Base-by-base conservation (phyloP, 2,888 invertebrate genomes). In the Hirtodrosophila trivittata region DNA sequence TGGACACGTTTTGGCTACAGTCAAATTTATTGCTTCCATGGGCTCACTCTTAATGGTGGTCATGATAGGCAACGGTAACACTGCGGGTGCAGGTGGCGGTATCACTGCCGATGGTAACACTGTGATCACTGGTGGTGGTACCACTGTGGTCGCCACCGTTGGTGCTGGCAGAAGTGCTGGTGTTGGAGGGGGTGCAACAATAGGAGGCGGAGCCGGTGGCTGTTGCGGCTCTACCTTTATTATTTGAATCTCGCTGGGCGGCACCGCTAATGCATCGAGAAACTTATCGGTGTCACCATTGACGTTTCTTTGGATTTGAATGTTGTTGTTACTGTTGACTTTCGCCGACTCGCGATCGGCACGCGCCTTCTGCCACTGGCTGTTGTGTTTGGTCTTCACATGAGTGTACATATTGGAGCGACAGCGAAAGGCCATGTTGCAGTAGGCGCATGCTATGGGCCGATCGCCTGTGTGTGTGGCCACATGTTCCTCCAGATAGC, bases 371-470 rank as follows among this genome's bases (percentile, higher is more conserved):
- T 72, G 67, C 81, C 81, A 82, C 42, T 82, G 83, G 0, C 45
- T 75, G 14, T 63, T 82, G 42, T 82, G 81, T 26, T 82, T 82
- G 59, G 69, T 71, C 58, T 82, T 82, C 0, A 82, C 85, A 8
- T 82, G 81, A 3, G 86, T 85, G 32, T 82, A 82, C 81, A 82
- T 82, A 1, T 82, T 82, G 43, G 81, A 85, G 4, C 86, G 83
- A 14, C 85, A 82, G n/a, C 81, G 81, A n/a, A 85, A 82, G 0
- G 83, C 78, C 54, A 75, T 82, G 8, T 85, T 77, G 49, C 81
- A 82, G 26, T 82, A 82, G 37, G 82, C 72, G 18, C 81, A 82
- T 1, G 82, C 62, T 32, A 85, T 78, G 30, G 80, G 85, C 2
- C 86, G 43, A 13, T 82, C 85, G 3, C 85, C 81, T 0, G 81